Conservation (phyloP, 2,888 invertebrate species). For the Tachystola acroxantha region DNA sequence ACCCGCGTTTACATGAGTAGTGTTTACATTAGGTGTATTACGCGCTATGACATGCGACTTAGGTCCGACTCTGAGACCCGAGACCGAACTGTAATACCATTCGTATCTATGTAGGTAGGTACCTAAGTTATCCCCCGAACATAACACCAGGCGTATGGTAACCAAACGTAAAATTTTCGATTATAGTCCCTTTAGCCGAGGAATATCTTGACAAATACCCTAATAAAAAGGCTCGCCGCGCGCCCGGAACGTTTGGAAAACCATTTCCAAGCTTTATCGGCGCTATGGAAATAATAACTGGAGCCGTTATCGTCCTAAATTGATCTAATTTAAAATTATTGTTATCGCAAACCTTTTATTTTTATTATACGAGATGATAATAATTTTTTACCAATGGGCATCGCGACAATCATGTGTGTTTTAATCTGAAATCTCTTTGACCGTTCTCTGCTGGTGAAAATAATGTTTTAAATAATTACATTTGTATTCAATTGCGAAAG, state of each 20-base stretch:
- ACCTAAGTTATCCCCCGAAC: constrained; percentile 28
- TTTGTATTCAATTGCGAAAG: too few species aligned
- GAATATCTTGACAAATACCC: constrained; percentile 75
- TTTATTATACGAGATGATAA: constrained; percentile 64
- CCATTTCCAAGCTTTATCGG: constrained; percentile 76
- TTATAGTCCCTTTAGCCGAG: constrained; percentile 60
- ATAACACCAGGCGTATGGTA: constrained; percentile 49
- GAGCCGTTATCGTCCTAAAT: constrained; percentile 73
- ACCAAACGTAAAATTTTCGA: constrained; percentile 69
- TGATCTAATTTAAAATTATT: constrained; percentile 76
- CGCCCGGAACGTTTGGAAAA: constrained; percentile 71
- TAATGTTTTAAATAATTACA: too few species aligned
- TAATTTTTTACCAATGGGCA: constrained; percentile 47
- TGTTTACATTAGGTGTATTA: too few species aligned
- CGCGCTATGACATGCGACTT: too few species aligned
- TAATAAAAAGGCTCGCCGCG: constrained; percentile 70
- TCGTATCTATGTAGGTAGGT: too few species aligned
- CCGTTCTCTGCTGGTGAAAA: neutral
- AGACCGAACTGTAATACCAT: too few species aligned
- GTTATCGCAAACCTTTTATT: constrained; percentile 70
- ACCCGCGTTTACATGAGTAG: too few species aligned
- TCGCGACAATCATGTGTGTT: constrained; percentile 21
- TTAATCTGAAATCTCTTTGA: constrained; percentile 8
- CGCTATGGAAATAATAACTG: constrained; percentile 76
- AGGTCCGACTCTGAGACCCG: too few species aligned